These are phyloP conservation scores for Chrysotoxum bicinctum DNA, from an alignment of 2,888 invertebrate genomes.

Conservation along the genomic window DNA sequence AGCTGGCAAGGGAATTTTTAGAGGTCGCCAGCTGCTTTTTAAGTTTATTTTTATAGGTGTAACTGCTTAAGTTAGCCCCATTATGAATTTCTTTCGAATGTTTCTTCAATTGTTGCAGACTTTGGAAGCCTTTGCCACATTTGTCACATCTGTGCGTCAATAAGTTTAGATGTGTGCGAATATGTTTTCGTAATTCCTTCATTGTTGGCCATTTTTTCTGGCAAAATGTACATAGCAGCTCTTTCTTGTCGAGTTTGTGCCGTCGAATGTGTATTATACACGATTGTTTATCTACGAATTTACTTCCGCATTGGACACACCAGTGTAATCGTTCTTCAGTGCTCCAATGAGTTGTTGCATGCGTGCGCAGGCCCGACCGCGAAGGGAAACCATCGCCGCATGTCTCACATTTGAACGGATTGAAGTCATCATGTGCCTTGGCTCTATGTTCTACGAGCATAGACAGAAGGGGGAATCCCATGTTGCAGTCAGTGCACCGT, in stretches of 20 bases:
- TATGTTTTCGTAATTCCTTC: conserved; percentile 31
- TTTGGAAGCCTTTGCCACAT: conserved; percentile 38
- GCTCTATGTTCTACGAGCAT: conserved; percentile 53
- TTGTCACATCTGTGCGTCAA: conserved; percentile 44
- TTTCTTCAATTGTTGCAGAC: conserved; percentile 1
- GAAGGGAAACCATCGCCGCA: conserved; percentile 52
- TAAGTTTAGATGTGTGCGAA: conserved; percentile 26
- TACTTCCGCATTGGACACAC: conserved; percentile 44
- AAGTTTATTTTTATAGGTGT: conserved; percentile 23
- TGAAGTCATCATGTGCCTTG: conserved; percentile 43
- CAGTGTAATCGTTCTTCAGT: conserved; percentile 38
- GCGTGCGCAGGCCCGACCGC: conserved; percentile 31
- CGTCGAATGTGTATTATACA: conserved; percentile 29
- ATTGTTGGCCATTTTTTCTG: conserved; percentile 1
- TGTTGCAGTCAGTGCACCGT: conserved; percentile 54
- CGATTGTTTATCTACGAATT: conserved; percentile 33
- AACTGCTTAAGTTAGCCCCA: not conserved
- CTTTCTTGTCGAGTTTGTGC: conserved; percentile 27
- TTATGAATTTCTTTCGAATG: conserved; percentile 48
- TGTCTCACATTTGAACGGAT: conserved; percentile 57
- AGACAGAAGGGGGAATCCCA: conserved; percentile 52
- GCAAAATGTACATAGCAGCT: conserved; percentile 37
- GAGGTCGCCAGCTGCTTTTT: conserved; percentile 5
- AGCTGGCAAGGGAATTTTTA: not conserved
- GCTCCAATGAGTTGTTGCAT: conserved; percentile 36